A percentile compares a stretch with the other conserved stretches of the same genome.
These are phyloP conservation scores for Epinephelus fuscoguttatus DNA, from an alignment of 2,113 vertebrate genomes.

Conservation along the genomic window DNA sequence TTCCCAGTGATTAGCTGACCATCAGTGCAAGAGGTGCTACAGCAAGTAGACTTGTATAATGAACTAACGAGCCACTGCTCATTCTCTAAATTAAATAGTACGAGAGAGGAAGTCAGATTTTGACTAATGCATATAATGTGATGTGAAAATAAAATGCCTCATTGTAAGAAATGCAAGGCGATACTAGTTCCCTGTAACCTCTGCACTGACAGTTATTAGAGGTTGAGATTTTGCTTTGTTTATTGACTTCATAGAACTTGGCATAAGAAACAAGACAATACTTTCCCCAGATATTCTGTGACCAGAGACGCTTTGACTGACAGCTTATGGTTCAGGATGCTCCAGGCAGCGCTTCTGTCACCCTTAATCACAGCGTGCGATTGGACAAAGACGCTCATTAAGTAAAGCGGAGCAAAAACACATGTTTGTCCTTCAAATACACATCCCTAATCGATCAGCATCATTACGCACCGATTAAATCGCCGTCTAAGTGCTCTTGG, in stretches of 20 bases:
- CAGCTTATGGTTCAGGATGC: constrained; percentile 29
- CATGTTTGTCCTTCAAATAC: constrained; percentile 78
- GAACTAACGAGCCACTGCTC: constrained; percentile 6
- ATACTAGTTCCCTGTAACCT: not conserved
- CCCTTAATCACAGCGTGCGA: constrained; percentile 70
- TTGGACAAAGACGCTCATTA: constrained; percentile 73
- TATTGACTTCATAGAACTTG: not conserved
- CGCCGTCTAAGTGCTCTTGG: constrained; percentile 72
- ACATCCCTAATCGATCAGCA: constrained; percentile 70
- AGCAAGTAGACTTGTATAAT: constrained; percentile 25
- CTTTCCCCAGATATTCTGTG: constrained; percentile 10
- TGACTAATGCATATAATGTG: not conserved
- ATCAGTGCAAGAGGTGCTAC: constrained; percentile 37
- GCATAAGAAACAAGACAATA: not conserved
- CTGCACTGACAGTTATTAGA: not conserved
- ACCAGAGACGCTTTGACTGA: constrained; percentile 32
- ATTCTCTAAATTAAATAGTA: constrained; percentile 29
- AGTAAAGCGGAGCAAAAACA: constrained; percentile 75
- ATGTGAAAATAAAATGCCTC: not conserved
- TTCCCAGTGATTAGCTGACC: constrained; percentile 41
- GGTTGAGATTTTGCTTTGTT: constrained; percentile 2
- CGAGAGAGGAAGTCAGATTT: constrained; percentile 18
- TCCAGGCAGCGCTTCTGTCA: constrained; percentile 49
- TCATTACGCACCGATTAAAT: constrained; percentile 78
- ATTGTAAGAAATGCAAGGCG: not conserved